These are phyloP conservation scores for Elysia chlorotica DNA, from an alignment of 1,140 invertebrate species.

Conservation along the genomic window DNA sequence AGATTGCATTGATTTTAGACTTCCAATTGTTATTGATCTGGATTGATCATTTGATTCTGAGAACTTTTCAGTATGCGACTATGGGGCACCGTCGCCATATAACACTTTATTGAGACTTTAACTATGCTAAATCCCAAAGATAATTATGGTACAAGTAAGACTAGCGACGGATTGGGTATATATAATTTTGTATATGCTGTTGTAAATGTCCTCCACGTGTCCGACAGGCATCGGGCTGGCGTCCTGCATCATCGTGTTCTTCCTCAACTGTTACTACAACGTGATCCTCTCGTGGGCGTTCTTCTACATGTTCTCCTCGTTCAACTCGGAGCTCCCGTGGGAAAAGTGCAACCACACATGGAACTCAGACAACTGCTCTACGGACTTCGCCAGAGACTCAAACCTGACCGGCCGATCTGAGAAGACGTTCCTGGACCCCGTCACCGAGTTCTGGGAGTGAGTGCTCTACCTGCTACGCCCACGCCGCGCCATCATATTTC, in stretches of 20 bases:
- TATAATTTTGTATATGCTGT: no score
- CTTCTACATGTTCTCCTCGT: constrained; percentile 77
- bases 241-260: constrained; percentile 46
- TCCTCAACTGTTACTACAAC: constrained; percentile 79
- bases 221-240: constrained; percentile 52
- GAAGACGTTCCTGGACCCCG: constrained; percentile 26
- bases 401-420: not conserved
- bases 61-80: no score
- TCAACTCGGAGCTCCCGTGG: constrained; percentile 78
- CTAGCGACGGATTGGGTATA: no score
- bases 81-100: no score
- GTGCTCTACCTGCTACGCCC: constrained; percentile 6
- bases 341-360: constrained; percentile 73
- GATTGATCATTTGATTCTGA: no score
- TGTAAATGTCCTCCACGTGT: no score
- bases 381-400: constrained; percentile 40
- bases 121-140: no score
- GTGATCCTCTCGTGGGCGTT: constrained; percentile 96
- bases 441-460: constrained; percentile 51
- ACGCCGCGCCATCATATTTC: no score
- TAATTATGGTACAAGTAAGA: no score
- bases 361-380: constrained; percentile 37
- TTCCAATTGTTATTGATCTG: no score
- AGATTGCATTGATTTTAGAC: no score
- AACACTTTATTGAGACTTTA: no score